phyloP scores from a whole-genome alignment of 2,113 vertebrate species.

The Burhinus bistriatus region DNA sequence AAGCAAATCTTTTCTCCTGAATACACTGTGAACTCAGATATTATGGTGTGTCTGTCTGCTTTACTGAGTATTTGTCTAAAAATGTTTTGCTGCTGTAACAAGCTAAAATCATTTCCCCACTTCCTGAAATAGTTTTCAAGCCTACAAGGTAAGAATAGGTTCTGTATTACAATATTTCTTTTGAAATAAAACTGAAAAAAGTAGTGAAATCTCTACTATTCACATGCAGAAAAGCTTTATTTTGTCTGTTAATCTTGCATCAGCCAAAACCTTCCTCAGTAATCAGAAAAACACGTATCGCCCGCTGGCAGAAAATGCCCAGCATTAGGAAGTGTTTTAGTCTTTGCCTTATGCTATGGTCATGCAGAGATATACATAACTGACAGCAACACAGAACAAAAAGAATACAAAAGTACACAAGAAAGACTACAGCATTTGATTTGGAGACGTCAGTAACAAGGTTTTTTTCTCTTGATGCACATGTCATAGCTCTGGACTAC shows the following conservation, averaged over 20 bases:
- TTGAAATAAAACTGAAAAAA: background rate
- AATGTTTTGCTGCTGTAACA: background rate
- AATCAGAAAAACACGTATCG: background rate
- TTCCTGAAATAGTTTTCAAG: background rate
- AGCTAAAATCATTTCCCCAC: background rate
- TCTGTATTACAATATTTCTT: background rate
- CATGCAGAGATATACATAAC: background rate
- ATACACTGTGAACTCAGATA: background rate
- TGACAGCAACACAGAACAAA: background rate
- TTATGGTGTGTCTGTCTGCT: background rate
- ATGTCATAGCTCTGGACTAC: background rate
- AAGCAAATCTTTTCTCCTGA: background rate
- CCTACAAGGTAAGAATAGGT: background rate
- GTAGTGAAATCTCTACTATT: background rate
- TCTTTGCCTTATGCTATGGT: background rate
- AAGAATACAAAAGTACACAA: background rate
- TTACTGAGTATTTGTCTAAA: background rate
- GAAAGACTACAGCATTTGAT: background rate
- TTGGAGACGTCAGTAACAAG: background rate
- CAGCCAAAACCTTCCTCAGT: background rate
- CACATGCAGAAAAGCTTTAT: background rate
- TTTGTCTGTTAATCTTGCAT: background rate
- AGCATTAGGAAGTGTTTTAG: background rate
- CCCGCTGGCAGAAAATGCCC: background rate
- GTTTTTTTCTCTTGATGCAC: background rate